A percentile compares a stretch with the other conserved stretches of the same genome.
These are phyloP conservation scores for Cartodere bifasciata DNA, from an alignment of 2,888 invertebrate species.

Conservation along the genomic window DNA sequence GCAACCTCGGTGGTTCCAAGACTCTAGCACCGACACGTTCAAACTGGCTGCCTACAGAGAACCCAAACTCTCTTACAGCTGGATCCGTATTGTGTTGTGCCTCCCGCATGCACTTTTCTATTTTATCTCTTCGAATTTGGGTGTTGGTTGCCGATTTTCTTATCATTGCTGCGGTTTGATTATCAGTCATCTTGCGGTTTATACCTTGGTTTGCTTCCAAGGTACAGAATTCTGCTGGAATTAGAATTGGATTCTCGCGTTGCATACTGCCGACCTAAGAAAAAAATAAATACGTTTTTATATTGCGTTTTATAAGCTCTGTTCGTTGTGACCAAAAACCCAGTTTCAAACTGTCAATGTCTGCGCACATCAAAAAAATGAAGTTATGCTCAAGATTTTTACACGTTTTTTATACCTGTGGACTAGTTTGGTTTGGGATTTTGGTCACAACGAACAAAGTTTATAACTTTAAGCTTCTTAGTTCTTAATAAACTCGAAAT, in stretches of 20 bases:
- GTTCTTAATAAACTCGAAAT: too few species aligned
- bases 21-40: constrained; percentile 66
- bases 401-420: too few species aligned
- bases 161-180: constrained; percentile 81
- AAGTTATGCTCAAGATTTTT: too few species aligned
- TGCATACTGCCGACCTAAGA: constrained; percentile 21
- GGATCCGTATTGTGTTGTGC: constrained; percentile 32
- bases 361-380: too few species aligned
- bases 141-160: constrained; percentile 73
- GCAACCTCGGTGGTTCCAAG: constrained; percentile 60
- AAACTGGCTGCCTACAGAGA: constrained; percentile 63
- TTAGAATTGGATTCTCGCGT: constrained; percentile 51
- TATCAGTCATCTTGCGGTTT: constrained; percentile 67
- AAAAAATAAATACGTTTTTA: too few species aligned
- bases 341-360: too few species aligned
- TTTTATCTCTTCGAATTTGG: constrained; percentile 56
- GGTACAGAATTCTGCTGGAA: constrained; percentile 75
- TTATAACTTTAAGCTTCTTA: too few species aligned
- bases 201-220: constrained; percentile 66
- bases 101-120: constrained; percentile 45
- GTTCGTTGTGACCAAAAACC: too few species aligned
- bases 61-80: constrained; percentile 66
- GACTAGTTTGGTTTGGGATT: too few species aligned
- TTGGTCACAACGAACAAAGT: too few species aligned
- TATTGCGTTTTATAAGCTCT: too few species aligned